These are phyloP conservation scores for Oscheius onirici DNA, from an alignment of 2,888 invertebrate species.

Conservation along the genomic window DNA sequence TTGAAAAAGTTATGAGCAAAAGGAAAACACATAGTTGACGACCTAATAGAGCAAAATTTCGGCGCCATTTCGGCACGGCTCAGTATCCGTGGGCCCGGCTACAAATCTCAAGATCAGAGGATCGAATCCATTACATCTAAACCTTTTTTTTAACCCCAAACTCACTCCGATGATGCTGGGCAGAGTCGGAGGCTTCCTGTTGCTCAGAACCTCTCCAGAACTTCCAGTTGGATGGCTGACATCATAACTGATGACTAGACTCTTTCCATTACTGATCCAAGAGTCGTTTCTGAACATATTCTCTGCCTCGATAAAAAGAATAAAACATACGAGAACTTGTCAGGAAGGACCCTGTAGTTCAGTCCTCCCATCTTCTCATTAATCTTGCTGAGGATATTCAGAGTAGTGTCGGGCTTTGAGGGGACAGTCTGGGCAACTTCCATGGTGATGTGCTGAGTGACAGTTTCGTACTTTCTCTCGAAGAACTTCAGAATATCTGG, in stretches of 20 bases:
- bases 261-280: neutral
- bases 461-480: neutral
- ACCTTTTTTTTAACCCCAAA: no score
- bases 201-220: neutral
- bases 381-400: neutral
- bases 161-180: constrained; percentile 44
- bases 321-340: constrained; percentile 21
- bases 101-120: no score
- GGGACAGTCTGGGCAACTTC: neutral
- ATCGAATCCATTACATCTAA: no score
- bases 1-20: no score
- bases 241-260: constrained; percentile 37
- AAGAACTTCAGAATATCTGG: neutral
- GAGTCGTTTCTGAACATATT: constrained; percentile 4
- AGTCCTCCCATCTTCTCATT: constrained; percentile 33
- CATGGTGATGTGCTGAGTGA: neutral
- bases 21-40: no score
- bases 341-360: constrained; percentile 35
- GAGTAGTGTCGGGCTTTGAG: neutral
- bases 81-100: no score
- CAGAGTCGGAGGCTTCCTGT: constrained; percentile 7
- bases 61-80: no score
- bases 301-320: constrained; percentile 11
- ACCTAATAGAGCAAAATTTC: no score
- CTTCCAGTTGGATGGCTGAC: constrained; percentile 37